These are phyloP conservation scores for Acheta domesticus DNA, from an alignment of 2,888 invertebrate species.

Conservation along the genomic window DNA sequence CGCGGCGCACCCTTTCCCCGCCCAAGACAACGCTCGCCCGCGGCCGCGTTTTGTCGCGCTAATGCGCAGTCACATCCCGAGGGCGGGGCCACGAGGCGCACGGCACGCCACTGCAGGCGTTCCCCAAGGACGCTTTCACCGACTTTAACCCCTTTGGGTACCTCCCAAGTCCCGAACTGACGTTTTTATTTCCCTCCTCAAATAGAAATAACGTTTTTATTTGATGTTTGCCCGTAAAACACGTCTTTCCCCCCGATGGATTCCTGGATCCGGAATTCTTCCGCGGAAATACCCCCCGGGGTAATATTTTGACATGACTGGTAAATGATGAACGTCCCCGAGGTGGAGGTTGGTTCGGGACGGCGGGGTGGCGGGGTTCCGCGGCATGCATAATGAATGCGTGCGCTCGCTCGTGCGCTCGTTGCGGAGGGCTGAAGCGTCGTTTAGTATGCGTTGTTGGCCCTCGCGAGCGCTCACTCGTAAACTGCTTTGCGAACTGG, in stretches of 20 bases:
- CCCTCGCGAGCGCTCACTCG: not conserved
- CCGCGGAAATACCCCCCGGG: not conserved
- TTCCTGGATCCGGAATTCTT: not conserved
- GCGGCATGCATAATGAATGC: constrained; percentile 18
- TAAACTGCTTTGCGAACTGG: not conserved
- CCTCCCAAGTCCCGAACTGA: too few species aligned
- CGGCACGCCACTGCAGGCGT: too few species aligned
- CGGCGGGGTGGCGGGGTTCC: not conserved
- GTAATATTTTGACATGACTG: not conserved
- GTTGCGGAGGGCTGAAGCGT: not conserved
- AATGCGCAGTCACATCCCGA: too few species aligned
- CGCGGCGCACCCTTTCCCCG: not conserved
- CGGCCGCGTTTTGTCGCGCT: too few species aligned
- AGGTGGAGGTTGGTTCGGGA: not conserved
- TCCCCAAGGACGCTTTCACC: too few species aligned
- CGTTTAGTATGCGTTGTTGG: not conserved
- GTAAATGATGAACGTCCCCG: too few species aligned
- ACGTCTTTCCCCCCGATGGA: not conserved
- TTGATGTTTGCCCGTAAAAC: not conserved
- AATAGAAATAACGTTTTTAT: not conserved
- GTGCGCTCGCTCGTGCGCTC: too few species aligned
- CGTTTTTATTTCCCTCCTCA: not conserved
- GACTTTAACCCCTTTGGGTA: too few species aligned
- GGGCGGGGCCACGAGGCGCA: too few species aligned
- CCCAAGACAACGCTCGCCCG: too few species aligned